Evolutionary conservation across 1,140 invertebrate species (phyloP).

Genomic region (Drosophila obscura): DNA sequence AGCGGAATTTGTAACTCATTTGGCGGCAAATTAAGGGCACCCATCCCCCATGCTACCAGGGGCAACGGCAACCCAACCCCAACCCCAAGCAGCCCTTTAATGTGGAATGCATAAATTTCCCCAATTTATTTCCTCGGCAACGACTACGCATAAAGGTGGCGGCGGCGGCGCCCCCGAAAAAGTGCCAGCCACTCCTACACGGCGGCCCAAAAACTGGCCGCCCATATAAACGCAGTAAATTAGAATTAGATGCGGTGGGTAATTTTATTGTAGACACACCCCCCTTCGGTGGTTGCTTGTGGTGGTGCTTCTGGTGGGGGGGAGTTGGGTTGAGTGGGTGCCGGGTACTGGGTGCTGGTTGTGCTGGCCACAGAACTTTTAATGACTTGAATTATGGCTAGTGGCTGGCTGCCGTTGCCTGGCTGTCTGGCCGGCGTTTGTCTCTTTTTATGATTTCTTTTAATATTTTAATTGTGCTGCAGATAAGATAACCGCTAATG

Average conservation of each 20-base stretch:
- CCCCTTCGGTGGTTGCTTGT: constrained; percentile 23
- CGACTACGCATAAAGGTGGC: constrained; percentile 26
- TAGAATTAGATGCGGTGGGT: constrained; percentile 71
- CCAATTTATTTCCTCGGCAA: constrained; percentile 55
- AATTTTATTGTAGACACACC: constrained; percentile 61
- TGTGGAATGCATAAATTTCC: constrained; percentile 57
- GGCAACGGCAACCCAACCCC: constrained; percentile 2
- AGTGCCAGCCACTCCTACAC: constrained; percentile 22
- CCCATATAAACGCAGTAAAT: constrained; percentile 70
- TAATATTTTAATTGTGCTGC: constrained; percentile 56
- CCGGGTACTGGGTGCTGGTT: constrained; percentile 12
- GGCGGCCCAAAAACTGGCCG: constrained; percentile 7
- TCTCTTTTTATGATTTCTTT: constrained; percentile 55
- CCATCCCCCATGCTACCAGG: background rate
- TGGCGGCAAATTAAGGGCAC: constrained; percentile 63
- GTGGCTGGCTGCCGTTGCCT: constrained; percentile 15
- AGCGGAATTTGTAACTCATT: constrained; percentile 71
- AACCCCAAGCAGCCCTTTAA: constrained; percentile 52
- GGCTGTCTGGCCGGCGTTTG: background rate
- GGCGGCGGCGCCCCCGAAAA: constrained; percentile 29
- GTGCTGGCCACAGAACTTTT: constrained; percentile 46
- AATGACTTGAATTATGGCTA: constrained; percentile 61
- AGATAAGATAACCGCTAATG: constrained; percentile 58
- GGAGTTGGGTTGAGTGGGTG: too few relatives aligned
- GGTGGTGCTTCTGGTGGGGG: constrained; percentile 5